Percentiles rank a stretch among this genome's conserved stretches.
phyloP scores from a whole-genome alignment of 1,140 invertebrate species.

The Bactericera cockerelli region DNA sequence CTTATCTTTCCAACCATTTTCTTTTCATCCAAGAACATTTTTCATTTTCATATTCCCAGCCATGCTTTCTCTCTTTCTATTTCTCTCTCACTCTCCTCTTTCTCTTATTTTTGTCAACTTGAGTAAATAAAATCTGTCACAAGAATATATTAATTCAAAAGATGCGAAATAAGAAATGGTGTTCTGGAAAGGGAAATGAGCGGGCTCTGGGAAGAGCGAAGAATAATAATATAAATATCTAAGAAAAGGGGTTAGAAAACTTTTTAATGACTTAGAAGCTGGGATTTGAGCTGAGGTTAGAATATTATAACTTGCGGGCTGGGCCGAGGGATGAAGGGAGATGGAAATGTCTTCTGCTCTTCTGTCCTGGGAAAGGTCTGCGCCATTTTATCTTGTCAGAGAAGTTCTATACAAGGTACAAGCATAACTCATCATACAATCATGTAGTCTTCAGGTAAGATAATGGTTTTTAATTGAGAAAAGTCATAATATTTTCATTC shows the following conservation, averaged over 20 bases:
- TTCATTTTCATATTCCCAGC: no score
- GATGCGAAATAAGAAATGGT: background rate
- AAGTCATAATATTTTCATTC: no score
- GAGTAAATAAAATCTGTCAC: constrained; percentile 9
- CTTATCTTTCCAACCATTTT: no score
- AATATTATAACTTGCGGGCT: constrained; percentile 8
- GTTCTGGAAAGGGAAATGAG: background rate
- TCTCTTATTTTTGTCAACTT: background rate
- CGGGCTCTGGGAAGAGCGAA: background rate
- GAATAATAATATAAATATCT: background rate
- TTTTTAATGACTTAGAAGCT: constrained; percentile 8
- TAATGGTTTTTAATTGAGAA: no score
- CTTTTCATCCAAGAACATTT: no score
- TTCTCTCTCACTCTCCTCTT: background rate
- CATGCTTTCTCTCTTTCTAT: no score
- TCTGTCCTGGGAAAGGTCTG: no score
- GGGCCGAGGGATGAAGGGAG: background rate
- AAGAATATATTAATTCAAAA: constrained; percentile 9
- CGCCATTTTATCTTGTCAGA: no score
- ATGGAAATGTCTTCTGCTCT: background rate
- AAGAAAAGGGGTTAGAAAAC: constrained; percentile 1
- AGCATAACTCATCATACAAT: no score
- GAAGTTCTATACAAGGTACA: no score
- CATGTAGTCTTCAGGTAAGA: no score
- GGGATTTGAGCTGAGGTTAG: constrained; percentile 9